Percentiles rank a stretch among this genome's conserved stretches.
phyloP scores from a whole-genome alignment of 2,113 vertebrate genomes.

The Potamarius usumacintae region DNA sequence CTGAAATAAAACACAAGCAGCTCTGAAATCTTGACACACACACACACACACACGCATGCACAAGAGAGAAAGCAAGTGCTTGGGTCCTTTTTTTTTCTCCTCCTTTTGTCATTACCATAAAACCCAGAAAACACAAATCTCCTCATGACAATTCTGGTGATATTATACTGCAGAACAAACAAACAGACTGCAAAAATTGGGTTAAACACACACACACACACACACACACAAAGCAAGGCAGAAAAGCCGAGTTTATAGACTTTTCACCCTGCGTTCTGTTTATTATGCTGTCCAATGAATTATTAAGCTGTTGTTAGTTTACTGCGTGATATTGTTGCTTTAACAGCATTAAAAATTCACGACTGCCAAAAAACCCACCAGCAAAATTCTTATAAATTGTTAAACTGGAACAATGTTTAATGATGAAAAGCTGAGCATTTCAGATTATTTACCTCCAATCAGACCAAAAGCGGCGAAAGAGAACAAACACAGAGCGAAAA shows the following conservation, averaged over 20 bases:
- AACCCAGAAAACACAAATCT: slow-evolving; percentile 32
- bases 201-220: slow-evolving; percentile 59
- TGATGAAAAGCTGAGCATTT: slow-evolving; percentile 76
- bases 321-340: slow-evolving; percentile 77
- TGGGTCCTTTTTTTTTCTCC: slow-evolving; percentile 1
- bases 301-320: slow-evolving; percentile 80
- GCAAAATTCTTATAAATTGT: slow-evolving; percentile 78
- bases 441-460: slow-evolving; percentile 76
- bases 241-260: slow-evolving; percentile 68
- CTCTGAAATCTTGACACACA: background rate
- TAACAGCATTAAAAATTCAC: slow-evolving; percentile 79
- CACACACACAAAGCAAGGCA: slow-evolving; percentile 60
- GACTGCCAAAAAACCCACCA: slow-evolving; percentile 72
- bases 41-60: background rate
- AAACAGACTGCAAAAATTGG: slow-evolving; percentile 66
- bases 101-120: slow-evolving; percentile 46
- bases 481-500: slow-evolving; percentile 61
- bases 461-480: slow-evolving; percentile 56
- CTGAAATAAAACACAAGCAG: slow-evolving; percentile 10
- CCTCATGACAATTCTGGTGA: slow-evolving; percentile 42
- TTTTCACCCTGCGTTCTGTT: slow-evolving; percentile 70
- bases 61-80: background rate
- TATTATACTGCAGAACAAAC: slow-evolving; percentile 65
- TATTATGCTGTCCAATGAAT: slow-evolving; percentile 80
- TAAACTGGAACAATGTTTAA: slow-evolving; percentile 79